Evolutionary conservation across 2,888 invertebrate species (phyloP), one percentile per base, ranked within the genome.

Genomic region (Ashinkailepas kermadecensis): DNA sequence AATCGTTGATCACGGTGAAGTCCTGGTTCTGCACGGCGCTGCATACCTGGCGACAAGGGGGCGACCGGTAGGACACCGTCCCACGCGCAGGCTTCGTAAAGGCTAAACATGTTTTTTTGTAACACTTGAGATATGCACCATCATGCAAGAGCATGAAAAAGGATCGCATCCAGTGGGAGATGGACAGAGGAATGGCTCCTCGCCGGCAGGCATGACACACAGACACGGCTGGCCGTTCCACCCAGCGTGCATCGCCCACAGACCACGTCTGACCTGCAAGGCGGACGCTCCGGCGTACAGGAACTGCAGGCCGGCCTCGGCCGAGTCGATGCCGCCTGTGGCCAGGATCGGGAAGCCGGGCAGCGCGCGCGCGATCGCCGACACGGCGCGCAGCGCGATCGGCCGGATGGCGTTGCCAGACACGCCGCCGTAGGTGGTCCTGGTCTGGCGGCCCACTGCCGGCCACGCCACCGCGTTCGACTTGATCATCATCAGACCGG

Each of bases 1-100:
- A 99, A 88, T 99, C 99, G 15, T 98, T 95, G 80, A 99, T 93
- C 0, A 99, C 89, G 0, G 98, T 98, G 86, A 97, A 99, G 88
- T 99, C 99, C 89, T 99, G 99, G 89, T 99, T 99, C 88, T 99
- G 99, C 39, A 99, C 92, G 0, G 99, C 95, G 85, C 97, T 98
- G 88, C 99, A 95, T 82, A 97, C 91, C 93, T 94, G 85, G n/a
- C 83, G 67, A 81, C 39, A 4, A 39, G 4, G 39, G 39, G 39
- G 2, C 39, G 39, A 4, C 39, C 39, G 39, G 39, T 39, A 1
- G 39, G 2, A 39, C 39, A 39, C 39, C 39, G 2, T 39, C 39
- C 39, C 39, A 39, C 39, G 39, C 39, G 39, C 39, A 39, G 39
- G 39, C 39, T 39, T 39, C 39, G 39, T 39, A 39, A 39, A 39